These are phyloP conservation scores for Coreoperca whiteheadi DNA, from an alignment of 2,113 vertebrate genomes.

Conservation along the genomic window DNA sequence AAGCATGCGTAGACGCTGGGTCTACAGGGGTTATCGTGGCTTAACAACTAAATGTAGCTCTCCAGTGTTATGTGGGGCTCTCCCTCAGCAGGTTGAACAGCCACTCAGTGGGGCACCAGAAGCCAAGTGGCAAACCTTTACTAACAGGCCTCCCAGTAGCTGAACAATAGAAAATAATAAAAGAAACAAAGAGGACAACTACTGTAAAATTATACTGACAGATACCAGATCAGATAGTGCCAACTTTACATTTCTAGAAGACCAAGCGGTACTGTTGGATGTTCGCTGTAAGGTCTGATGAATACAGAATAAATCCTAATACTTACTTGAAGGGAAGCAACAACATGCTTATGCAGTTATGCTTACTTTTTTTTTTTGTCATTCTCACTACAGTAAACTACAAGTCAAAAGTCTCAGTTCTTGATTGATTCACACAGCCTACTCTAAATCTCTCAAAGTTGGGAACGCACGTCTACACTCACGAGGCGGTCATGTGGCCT, in stretches of 20 bases:
- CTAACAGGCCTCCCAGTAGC: background rate
- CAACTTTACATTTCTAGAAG: background rate
- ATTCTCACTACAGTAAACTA: too few relatives aligned
- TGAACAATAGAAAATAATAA: background rate
- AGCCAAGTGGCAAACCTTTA: conserved; percentile 2
- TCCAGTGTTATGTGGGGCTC: background rate
- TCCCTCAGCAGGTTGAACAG: conserved; percentile 20
- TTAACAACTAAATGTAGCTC: conserved; percentile 1
- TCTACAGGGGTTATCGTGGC: background rate
- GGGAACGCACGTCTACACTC: background rate
- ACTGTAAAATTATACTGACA: background rate
- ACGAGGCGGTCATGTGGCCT: background rate
- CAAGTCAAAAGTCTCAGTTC: background rate
- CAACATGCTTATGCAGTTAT: too few relatives aligned
- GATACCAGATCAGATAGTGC: background rate
- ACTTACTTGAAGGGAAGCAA: background rate
- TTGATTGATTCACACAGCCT: background rate
- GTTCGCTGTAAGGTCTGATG: background rate
- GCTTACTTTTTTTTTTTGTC: background rate
- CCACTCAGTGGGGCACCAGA: conserved; percentile 12
- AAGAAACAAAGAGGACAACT: background rate
- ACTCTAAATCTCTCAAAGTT: background rate
- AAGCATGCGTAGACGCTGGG: background rate
- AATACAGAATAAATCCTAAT: background rate
- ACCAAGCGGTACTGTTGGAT: background rate